Percentiles rank a stretch among this genome's conserved stretches.
Conservation (phyloP, 2,888 invertebrate genomes). For the Aleiodes alternator region DNA sequence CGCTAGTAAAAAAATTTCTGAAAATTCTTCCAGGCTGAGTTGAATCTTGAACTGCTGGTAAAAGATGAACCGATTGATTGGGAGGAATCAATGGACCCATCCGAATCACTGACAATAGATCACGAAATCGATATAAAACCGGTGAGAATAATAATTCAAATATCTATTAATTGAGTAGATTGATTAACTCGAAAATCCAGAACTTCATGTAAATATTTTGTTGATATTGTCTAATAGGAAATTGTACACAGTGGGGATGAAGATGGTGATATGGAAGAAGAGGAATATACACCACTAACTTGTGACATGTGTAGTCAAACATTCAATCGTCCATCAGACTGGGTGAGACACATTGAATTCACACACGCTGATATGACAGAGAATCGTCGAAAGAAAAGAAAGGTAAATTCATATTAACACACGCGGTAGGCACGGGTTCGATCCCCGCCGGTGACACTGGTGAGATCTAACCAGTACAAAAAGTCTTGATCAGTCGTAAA, state of each 20-base stretch:
- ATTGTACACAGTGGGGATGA: slow-evolving; percentile 75
- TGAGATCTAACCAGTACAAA: no score
- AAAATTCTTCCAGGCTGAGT: slow-evolving; percentile 63
- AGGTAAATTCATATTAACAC: slow-evolving; percentile 64
- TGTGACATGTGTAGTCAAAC: slow-evolving; percentile 91
- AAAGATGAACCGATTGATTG: slow-evolving; percentile 85
- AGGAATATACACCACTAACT: slow-evolving; percentile 84
- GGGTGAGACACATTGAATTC: slow-evolving; percentile 89
- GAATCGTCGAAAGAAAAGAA: slow-evolving; percentile 72
- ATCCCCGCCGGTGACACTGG: no score
- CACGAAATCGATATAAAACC: slow-evolving; percentile 84
- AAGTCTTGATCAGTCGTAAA: no score
- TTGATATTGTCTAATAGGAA: slow-evolving; percentile 62
- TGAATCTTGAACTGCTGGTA: slow-evolving; percentile 71
- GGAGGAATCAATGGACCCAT: slow-evolving; percentile 82
- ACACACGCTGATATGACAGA: slow-evolving; percentile 83
- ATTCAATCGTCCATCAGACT: slow-evolving; percentile 87
- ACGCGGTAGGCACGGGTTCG: no score
- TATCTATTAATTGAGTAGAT: slow-evolving; percentile 1
- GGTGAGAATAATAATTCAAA: slow-evolving; percentile 71
- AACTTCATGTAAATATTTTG: slow-evolving; percentile 6
- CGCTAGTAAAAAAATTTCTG: neutral
- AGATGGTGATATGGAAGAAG: slow-evolving; percentile 78
- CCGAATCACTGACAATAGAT: slow-evolving; percentile 82
- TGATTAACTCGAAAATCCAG: neutral